Evolutionary conservation across 2,888 invertebrate species (phyloP).

Genomic region (Drosophila helvetica): DNA sequence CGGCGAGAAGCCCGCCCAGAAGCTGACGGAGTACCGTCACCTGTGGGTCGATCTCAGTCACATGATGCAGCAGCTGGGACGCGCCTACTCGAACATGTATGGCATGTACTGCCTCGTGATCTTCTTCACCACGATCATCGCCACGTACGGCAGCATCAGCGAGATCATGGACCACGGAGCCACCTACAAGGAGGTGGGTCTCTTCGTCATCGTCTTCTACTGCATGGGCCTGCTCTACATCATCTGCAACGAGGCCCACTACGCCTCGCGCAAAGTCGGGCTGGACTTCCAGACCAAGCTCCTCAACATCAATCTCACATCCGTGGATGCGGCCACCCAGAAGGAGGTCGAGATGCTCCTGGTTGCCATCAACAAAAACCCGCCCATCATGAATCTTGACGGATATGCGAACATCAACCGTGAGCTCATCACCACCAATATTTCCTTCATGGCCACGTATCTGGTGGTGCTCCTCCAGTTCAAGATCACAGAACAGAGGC

Average conservation of each 20-base stretch:
- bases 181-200: conserved; percentile 89
- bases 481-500: conserved; percentile 85
- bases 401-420: conserved; percentile 90
- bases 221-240: conserved; percentile 89
- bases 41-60: conserved; percentile 90
- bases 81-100: conserved; percentile 91
- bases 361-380: conserved; percentile 89
- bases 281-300: conserved; percentile 87
- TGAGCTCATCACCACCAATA: conserved; percentile 88
- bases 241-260: conserved; percentile 90
- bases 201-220: conserved; percentile 89
- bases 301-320: conserved; percentile 88
- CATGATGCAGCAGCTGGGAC: conserved; percentile 90
- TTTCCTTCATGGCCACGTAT: conserved; percentile 90
- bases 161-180: conserved; percentile 89
- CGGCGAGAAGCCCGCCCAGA: conserved; percentile 87
- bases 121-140: conserved; percentile 89
- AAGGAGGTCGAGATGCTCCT: conserved; percentile 90
- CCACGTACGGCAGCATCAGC: conserved; percentile 88
- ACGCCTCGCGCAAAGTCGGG: conserved; percentile 87
- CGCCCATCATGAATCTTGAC: conserved; percentile 90
- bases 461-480: conserved; percentile 90
- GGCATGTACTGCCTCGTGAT: conserved; percentile 90
- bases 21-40: conserved; percentile 88
- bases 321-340: conserved; percentile 87